Conservation (phyloP, 2,113 vertebrate genomes). For the Emydura subglobosa region DNA sequence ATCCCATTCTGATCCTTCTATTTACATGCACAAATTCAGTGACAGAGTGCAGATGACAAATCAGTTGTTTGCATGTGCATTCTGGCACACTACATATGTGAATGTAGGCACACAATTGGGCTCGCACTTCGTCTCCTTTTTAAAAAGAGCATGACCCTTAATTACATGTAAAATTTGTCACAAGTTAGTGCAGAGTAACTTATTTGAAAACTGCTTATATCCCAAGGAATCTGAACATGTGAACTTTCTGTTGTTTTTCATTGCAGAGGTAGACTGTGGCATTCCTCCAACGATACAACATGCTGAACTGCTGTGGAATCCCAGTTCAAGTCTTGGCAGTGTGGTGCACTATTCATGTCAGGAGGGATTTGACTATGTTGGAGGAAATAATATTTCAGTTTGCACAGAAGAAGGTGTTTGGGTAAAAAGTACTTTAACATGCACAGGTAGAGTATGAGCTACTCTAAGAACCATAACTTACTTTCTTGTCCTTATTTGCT, state of each 20-base stretch:
- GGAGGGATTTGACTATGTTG: constrained; percentile 46
- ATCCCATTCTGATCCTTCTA: background rate
- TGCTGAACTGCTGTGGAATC: constrained; percentile 8
- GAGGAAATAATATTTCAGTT: constrained; percentile 37
- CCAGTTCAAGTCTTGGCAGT: background rate
- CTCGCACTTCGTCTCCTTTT: background rate
- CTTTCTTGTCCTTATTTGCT: too few relatives aligned
- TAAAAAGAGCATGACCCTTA: background rate
- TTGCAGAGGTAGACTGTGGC: constrained; percentile 60
- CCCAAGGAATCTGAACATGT: rapidly evolving
- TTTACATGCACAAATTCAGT: background rate
- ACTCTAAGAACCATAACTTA: background rate
- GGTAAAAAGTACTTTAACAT: constrained; percentile 65
- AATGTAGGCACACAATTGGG: background rate
- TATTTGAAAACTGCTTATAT: background rate
- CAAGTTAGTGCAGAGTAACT: background rate
- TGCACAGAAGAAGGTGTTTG: constrained; percentile 63
- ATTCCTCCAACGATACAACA: background rate
- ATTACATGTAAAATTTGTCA: background rate
- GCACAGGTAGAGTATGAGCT: constrained; percentile 77
- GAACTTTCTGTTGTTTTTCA: background rate
- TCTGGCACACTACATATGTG: rapidly evolving
- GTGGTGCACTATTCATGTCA: constrained; percentile 58
- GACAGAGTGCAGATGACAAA: background rate
- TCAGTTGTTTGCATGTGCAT: background rate